Percentiles rank a stretch among this genome's conserved stretches.
These are phyloP conservation scores for Drosophila novamexicana DNA, from an alignment of 1,140 invertebrate species.

Conservation along the genomic window DNA sequence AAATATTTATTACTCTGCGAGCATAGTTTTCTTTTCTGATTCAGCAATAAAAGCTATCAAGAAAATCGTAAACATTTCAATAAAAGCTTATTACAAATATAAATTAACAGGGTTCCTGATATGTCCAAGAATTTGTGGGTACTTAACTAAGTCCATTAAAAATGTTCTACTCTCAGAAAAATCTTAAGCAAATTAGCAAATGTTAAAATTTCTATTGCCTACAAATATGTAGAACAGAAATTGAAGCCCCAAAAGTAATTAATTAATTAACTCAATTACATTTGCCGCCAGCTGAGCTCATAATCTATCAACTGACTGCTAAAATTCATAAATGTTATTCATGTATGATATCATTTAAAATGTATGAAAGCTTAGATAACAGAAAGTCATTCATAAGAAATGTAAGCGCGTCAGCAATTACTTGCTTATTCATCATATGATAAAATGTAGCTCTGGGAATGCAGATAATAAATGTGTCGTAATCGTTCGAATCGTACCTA, in stretches of 20 bases:
- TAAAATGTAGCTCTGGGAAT: neutral
- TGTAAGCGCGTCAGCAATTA: slow-evolving; percentile 23
- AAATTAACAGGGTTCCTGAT: neutral
- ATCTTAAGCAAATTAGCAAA: neutral
- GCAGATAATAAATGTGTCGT: too few species aligned
- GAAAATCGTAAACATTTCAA: neutral
- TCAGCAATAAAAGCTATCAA: slow-evolving; percentile 17
- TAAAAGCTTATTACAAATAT: neutral
- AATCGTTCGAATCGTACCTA: too few species aligned
- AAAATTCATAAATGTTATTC: neutral
- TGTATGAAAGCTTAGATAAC: slow-evolving; percentile 37
- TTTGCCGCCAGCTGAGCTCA: slow-evolving; percentile 10
- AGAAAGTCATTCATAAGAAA: slow-evolving; percentile 39
- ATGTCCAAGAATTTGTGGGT: neutral
- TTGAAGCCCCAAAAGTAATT: slow-evolving; percentile 4
- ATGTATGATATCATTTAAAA: slow-evolving; percentile 57
- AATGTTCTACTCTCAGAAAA: neutral
- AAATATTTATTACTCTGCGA: slow-evolving; percentile 18
- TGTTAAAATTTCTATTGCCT: neutral
- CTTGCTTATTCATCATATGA: slow-evolving; percentile 24
- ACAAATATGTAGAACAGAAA: neutral
- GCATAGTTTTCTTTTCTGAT: too few species aligned
- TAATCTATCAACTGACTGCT: slow-evolving; percentile 21
- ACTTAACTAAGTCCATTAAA: neutral
- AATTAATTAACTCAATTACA: slow-evolving; percentile 31